phyloP scores from a whole-genome alignment of 37 sponge, comb jelly and placozoan genomes.

The Corticium candelabrum region DNA sequence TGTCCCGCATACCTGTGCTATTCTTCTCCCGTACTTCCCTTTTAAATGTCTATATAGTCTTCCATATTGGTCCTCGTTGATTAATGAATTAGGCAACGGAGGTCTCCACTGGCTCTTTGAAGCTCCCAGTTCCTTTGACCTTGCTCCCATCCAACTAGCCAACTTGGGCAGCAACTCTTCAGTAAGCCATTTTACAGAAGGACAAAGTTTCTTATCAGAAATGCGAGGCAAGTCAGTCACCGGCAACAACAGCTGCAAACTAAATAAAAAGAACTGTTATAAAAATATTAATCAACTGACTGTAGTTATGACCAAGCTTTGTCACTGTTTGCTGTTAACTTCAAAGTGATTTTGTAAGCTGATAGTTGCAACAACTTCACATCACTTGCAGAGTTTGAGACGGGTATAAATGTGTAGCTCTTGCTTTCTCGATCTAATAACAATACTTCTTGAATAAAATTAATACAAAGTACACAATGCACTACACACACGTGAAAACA shows the following conservation, averaged over 20 bases:
- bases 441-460: too few species aligned
- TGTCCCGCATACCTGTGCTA: too few species aligned
- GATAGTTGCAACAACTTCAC: too few species aligned
- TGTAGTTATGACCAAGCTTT: too few species aligned
- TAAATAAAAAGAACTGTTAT: neutral
- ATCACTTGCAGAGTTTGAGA: too few species aligned
- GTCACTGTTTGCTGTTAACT: too few species aligned
- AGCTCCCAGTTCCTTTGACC: constrained; percentile 20
- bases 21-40: constrained; percentile 58
- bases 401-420: too few species aligned
- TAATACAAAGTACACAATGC: too few species aligned
- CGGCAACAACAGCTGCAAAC: neutral
- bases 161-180: constrained; percentile 51
- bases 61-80: constrained; percentile 43
- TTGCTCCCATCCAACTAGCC: constrained; percentile 35
- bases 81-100: constrained; percentile 17
- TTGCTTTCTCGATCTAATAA: too few species aligned
- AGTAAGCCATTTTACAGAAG: constrained; percentile 48
- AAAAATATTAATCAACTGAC: too few species aligned
- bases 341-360: too few species aligned
- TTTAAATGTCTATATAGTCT: constrained; percentile 54
- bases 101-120: neutral
- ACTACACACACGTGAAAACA: too few species aligned
- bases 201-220: neutral
- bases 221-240: neutral